Evolutionary conservation across 2,888 invertebrate genomes (phyloP), one percentile per base, ranked within the genome.

Genomic region (Brenthis daphne): DNA sequence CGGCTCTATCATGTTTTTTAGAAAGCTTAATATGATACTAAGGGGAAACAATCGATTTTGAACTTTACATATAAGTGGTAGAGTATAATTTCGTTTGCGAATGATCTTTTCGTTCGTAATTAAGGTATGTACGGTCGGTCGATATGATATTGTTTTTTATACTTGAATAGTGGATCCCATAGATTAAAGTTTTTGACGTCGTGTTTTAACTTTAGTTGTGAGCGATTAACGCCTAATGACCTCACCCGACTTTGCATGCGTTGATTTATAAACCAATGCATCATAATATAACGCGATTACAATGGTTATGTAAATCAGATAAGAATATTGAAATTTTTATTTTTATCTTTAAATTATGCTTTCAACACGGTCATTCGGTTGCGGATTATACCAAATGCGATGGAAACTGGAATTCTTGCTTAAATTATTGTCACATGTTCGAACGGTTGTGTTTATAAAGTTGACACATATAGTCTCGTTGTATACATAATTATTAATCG

Each of bases 91-190:
- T 84, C 29, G 24, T 53, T 12, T 74, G 71, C 1, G 4, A 13
- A 50, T 6, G 47, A 48, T 66, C 69, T 73, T 70, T 76, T 77
- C 74, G 80, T 77, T 79, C 83, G 86, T 90, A 90, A 90, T 91
- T 90, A 91, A 88, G 90, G 86, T 76, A 79, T 87, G 87, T 86
- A 82, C 77, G 82, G 79, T 79, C 80, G 82, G 84, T 82, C 84
- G 83, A 86, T 84, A 80, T 86, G 87, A 90, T 90, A 90, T 90
- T 90, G 89, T 90, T 90, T 90, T 87, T 90, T 90, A 88, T 89
- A 83, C 82, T 77, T 82, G 85, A 87, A 86, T 87, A 89, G 88
- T 85, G 85, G 85, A 85, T 82, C 83, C 82, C 83, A 84, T 87
- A 88, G 88, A 87, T 87, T 87, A 84, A 84, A 79, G 83, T 83